Percentiles rank a stretch among this genome's conserved stretches.
phyloP scores from a whole-genome alignment of 1,140 invertebrate species.

The Hylaeus anthracinus region DNA sequence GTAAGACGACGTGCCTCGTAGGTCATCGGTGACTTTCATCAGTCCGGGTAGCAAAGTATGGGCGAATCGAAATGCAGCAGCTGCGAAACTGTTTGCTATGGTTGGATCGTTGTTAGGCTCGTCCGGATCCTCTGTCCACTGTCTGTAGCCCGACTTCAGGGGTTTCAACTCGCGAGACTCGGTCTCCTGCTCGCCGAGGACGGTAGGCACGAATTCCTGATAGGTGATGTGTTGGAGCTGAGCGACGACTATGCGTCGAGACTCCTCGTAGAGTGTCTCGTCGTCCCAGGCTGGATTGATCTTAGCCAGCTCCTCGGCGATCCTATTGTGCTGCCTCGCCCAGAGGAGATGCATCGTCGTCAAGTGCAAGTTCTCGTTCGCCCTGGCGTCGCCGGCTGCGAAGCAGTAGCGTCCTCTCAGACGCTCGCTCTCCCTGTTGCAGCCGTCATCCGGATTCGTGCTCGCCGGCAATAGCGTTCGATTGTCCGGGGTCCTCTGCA shows the following conservation, averaged over 20 bases:
- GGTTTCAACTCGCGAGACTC: constrained; percentile 83
- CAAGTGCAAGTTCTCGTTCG: constrained; percentile 91
- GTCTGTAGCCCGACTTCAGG: constrained; percentile 82
- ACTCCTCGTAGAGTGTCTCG: constrained; percentile 90
- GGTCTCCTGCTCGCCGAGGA: constrained; percentile 85
- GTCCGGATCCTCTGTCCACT: constrained; percentile 81
- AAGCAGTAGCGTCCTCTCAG: constrained; percentile 89
- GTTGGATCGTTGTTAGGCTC: constrained; percentile 87
- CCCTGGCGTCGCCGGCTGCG: constrained; percentile 87
- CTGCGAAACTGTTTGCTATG: constrained; percentile 95
- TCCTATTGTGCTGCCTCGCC: constrained; percentile 91
- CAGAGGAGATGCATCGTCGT: constrained; percentile 91
- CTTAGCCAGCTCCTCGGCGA: constrained; percentile 84
- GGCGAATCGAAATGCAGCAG: constrained; percentile 94
- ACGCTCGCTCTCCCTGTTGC: constrained; percentile 86
- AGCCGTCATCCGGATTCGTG: constrained; percentile 87
- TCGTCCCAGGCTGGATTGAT: constrained; percentile 93
- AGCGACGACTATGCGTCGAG: constrained; percentile 89
- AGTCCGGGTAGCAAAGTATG: constrained; percentile 91
- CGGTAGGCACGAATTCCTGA: constrained; percentile 91
- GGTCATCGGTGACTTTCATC: constrained; percentile 84
- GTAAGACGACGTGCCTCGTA: constrained; percentile 84
- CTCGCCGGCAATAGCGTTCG: constrained; percentile 87
- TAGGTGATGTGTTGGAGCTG: constrained; percentile 94
- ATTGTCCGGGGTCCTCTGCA: constrained; percentile 84